Evolutionary conservation across 2,113 vertebrate species (phyloP).

Genomic region (Notothenia rossii): DNA sequence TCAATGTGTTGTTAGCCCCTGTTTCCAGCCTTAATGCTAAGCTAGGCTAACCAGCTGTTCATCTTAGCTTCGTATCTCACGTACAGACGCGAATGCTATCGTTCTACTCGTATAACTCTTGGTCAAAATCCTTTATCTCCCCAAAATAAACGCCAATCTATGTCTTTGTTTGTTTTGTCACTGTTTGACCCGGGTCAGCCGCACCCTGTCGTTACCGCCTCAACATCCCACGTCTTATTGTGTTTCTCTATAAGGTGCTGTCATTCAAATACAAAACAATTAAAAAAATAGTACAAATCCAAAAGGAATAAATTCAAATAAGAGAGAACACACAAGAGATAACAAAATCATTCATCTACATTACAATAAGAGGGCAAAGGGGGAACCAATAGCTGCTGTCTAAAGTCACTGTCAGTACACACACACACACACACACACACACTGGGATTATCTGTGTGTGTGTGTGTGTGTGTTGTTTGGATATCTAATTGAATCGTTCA

Average conservation of each 20-base stretch:
- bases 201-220: slow-evolving; percentile 48
- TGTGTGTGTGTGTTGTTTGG: slow-evolving; percentile 22
- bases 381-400: slow-evolving; percentile 66
- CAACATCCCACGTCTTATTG: slow-evolving; percentile 45
- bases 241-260: slow-evolving; percentile 81
- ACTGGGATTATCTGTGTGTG: slow-evolving; percentile 17
- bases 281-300: slow-evolving; percentile 82
- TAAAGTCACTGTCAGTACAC: slow-evolving; percentile 33
- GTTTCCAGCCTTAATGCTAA: background rate
- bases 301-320: slow-evolving; percentile 78
- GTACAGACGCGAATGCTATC: background rate
- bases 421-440: slow-evolving; percentile 6
- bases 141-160: background rate
- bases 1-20: too few relatives aligned
- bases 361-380: slow-evolving; percentile 64
- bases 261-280: slow-evolving; percentile 83
- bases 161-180: background rate
- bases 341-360: slow-evolving; percentile 71
- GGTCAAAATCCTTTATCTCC: background rate
- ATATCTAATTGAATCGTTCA: slow-evolving; percentile 47
- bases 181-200: slow-evolving; percentile 46
- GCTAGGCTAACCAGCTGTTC: background rate
- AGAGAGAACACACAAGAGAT: slow-evolving; percentile 73
- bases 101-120: background rate
- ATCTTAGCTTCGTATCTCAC: background rate